These are phyloP conservation scores for Syngnathus typhle DNA, from an alignment of 2,113 vertebrate species.

Conservation along the genomic window DNA sequence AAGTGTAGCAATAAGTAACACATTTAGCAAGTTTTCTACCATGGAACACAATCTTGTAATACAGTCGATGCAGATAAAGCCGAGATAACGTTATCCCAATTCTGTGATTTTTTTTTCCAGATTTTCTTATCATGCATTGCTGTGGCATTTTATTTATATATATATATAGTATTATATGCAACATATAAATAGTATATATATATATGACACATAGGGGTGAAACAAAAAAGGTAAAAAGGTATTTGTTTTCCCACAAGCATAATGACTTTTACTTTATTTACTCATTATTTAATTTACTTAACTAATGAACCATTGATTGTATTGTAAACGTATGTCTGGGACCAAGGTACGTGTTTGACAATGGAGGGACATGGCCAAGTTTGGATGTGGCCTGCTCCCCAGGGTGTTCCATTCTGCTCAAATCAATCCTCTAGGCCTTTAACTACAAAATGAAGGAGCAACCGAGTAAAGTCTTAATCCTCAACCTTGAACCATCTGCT, in stretches of 20 bases:
- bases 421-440: constrained; percentile 45
- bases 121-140: constrained; percentile 7
- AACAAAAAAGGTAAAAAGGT: not conserved
- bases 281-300: not conserved
- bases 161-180: too few species aligned
- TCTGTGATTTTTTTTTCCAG: constrained; percentile 17
- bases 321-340: constrained; percentile 9
- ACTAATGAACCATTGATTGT: not conserved
- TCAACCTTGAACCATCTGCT: constrained; percentile 52
- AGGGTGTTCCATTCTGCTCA: constrained; percentile 41
- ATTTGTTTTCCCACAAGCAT: not conserved
- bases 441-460: constrained; percentile 40
- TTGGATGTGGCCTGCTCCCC: constrained; percentile 29
- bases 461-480: constrained; percentile 53
- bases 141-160: constrained; percentile 7
- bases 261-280: not conserved
- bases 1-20: constrained; percentile 6
- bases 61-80: constrained; percentile 10
- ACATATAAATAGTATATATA: too few species aligned
- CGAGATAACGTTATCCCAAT: constrained; percentile 9
- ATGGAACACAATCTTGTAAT: constrained; percentile 13
- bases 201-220: too few species aligned
- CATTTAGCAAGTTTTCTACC: constrained; percentile 1
- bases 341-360: constrained; percentile 23
- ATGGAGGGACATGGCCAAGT: constrained; percentile 40